Base-by-base conservation (phyloP, 2,888 invertebrate species). In the Lagria hirta region DNA sequence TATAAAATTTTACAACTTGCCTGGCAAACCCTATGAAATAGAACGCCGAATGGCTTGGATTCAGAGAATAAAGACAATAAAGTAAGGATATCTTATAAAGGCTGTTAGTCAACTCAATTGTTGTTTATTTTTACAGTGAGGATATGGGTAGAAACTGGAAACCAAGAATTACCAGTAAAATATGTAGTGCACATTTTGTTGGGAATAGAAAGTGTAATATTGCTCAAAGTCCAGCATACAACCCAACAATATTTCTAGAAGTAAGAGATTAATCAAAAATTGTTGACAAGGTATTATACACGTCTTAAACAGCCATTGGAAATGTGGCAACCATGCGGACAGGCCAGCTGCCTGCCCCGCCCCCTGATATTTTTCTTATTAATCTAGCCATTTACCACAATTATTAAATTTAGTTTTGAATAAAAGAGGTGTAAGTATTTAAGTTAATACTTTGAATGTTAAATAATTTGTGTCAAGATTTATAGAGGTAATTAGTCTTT, bases 1-100 rank as follows among this genome's bases (percentile, higher is more conserved):
- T 17, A 18, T 15, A 32, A 32, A 15, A 18, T 32, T 32, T 32
- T 32, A 32, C 11, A 32, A 8, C 6, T 32, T 32, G 3, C 32
- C 32, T 2, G 13, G 13, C 10, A 32, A 17, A 10, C 3, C 10
- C 10, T 32, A 2, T 18, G 32, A 32, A 7, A 15, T 8, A 2
- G 11, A 32, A 4, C 5, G 32, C 6, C 15, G 13, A n/a, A 10
- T 17, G 3, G 6, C 13, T 32, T 32, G 32, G 32, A 32, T 32
- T 17, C 15, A 17, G 3, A 32, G 32, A 10, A 10, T 32, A 5
- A 32, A 10, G 4, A 20, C 17, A 32, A 6, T 32, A 10, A 8
- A 13, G 32, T 32, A 32, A 32, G 15, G 4, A 17, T 17, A 32
- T n/a, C 14, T 7, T 18, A 18, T 6, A 18, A 18, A 6, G 18